Evolutionary conservation across 2,888 invertebrate genomes (phyloP), one percentile per base, ranked within the genome.

Genomic region (Nysson spinosus): DNA sequence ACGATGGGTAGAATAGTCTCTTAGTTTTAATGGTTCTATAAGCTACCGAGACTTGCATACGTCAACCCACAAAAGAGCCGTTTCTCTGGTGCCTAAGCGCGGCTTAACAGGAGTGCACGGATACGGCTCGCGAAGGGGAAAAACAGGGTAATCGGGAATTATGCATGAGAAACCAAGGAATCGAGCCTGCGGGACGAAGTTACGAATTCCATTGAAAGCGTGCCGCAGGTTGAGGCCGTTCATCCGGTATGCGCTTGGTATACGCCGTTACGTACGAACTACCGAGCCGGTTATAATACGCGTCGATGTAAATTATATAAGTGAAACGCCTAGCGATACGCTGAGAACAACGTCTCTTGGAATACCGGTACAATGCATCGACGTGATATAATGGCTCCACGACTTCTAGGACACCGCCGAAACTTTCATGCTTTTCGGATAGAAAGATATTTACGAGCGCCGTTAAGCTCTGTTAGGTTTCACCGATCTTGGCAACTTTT

Each of bases 291-390:
- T 64, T 69, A 72, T 72, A 74, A 75, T 74, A 67, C 60, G 57
- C 62, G 61, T 50, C 68, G 61, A 64, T 72, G 58, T 63, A 68
- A 68, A 69, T 69, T 68, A 68, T 69, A 69, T 63, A 69, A 69
- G 63, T 60, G 69, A 63, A 52, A 69, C 63, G 63, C 46, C n/a
- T n/a, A n/a, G 55, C 51, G 51, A 52, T 44, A 57, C 62, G 43
- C 14, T 30, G 9, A 11, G 22, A 14, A 35, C 19, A 19, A 22
- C 35, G 51, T 34, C 57, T 46, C 46, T 12, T 32, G 40, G 28
- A 49, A 47, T 24, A 52, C 39, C 43, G 28, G 58, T 17, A 66
- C 67, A 67, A 67, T 54, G 67, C 46, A 34, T 35, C 9, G 9
- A 12, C 50, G 51, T 47, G 51, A 56, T 57, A 66, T 65, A 64